These are phyloP conservation scores for Litocranius walleri DNA, from an alignment of 2,113 vertebrate genomes.

Conservation along the genomic window DNA sequence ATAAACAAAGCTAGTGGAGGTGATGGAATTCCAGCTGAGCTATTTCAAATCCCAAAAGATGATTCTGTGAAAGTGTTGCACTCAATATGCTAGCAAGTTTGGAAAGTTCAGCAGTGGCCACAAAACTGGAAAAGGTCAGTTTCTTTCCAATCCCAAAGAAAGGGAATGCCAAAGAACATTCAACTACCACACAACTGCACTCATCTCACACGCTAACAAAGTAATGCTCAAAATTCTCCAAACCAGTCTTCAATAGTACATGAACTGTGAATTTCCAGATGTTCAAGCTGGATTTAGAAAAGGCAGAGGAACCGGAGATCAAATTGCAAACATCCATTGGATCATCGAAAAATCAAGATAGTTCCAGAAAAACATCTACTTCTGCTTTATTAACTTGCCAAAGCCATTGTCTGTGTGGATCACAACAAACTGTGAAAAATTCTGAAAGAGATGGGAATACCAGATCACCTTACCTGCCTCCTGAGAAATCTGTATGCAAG, in stretches of 20 bases:
- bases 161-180: background rate
- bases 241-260: background rate
- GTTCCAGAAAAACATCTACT: background rate
- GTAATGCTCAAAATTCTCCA: background rate
- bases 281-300: background rate
- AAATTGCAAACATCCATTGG: background rate
- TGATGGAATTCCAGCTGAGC: background rate
- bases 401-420: background rate
- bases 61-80: background rate
- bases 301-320: background rate
- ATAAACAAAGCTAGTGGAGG: background rate
- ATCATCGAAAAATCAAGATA: background rate
- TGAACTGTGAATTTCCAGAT: background rate
- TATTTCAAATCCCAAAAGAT: background rate
- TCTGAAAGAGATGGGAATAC: background rate
- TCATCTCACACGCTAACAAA: background rate
- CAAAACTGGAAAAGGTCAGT: background rate
- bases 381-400: background rate
- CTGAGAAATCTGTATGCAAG: background rate
- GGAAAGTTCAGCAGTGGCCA: background rate
- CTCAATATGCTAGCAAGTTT: background rate
- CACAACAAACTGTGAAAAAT: background rate
- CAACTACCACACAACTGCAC: background rate
- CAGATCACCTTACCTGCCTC: background rate
- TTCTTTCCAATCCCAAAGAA: background rate